Base-by-base conservation (phyloP, 2,888 invertebrate genomes). In the Troilus luridus region DNA sequence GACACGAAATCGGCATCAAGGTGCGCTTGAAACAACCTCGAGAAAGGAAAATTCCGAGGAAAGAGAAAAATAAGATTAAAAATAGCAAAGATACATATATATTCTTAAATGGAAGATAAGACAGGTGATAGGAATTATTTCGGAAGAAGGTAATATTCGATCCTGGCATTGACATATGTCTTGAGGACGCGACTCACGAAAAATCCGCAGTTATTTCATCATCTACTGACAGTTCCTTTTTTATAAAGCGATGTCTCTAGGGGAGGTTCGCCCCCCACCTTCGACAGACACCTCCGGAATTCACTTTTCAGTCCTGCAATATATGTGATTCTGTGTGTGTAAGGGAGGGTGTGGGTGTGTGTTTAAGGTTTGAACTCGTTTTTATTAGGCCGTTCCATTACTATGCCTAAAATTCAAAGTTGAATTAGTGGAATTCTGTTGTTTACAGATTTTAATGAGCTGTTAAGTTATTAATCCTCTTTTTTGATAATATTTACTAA, bases 121-220 rank as follows among this genome's bases (percentile, higher is more conserved):
- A 17, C 72, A 77, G 27, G 2, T 77, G 72, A 77, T 41, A 77
- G 72, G 41, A 77, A 77, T 77, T 7, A 77, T 77, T 77, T 77
- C 17, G 7, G 17, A 77, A 27, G 41, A 77, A 27, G 72, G 27
- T 77, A 77, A 77, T 77, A 77, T 77, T 27, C 72, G 72, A 77
- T 17, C 27, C 72, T 8, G 41, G 7, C 19, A 27, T 77, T 77
- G 72, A 77, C 72, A 77, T 77, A 77, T 77, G 72, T 77, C 41
- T 77, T 17, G 17, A 77, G 27, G 72, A 27, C 17, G 72, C 6
- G 7, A 17, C 2, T 17, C 27, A 41, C 27, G 72, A 27, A 41
- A 41, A 12, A 12, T 77, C 72, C 41, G 17, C 72, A 77, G 72
- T 77, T 77, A 77, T 77, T 77, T 77, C 72, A 77, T 77, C 72